Base-by-base conservation (phyloP, 1,140 invertebrate species). In the Drosophila repletoides region DNA sequence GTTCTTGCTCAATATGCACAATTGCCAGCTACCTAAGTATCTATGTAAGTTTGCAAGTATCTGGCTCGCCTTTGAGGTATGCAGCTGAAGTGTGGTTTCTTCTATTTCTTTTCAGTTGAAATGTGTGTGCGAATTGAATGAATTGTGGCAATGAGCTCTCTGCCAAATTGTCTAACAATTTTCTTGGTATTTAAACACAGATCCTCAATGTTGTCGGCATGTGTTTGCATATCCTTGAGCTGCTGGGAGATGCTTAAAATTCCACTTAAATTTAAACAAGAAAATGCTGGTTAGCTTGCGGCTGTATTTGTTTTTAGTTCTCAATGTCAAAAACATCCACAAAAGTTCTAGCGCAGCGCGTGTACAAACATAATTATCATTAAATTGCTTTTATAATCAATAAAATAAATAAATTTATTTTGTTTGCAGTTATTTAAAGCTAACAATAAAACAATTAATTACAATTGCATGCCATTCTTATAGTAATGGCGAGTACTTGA, bases 381-480 rank as follows among this genome's bases (percentile, higher is more conserved):
- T 22, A 1, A 48, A 31, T 9, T 40, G 22, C 21, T 40, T 21
- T 5, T 9, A 10, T 1, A 38, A 49, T 48, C n/a, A 43, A 51
- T 45, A 31, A 45, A 51, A 31, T 14, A 6, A 36, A 43, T 7
- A 46, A 31, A 48, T 46, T 33, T 10, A 21, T 51, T 28, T 19
- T 43, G 6, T n/a, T 6, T 31, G 28, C 12, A 65, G 29, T 36
- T 55, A 29, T 24, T 43, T 19, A 4, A 41, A 5, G 21, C 28
- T 65, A 81, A 75, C 72, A 58, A 67, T 74, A 58, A 64, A 64
- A 61, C 61, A 63, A 83, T 83, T 71, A 75, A 84, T 75, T 74
- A 51, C 38, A 14, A 53, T 68, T 14, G 53, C 67, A 65, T 68
- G 29, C 49, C 22, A 34, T 51, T 61, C 21, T 43, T 69, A 74